Evolutionary conservation across 1,140 invertebrate species (phyloP), one percentile per base, ranked within the genome.

Genomic region (Cydia amplana): DNA sequence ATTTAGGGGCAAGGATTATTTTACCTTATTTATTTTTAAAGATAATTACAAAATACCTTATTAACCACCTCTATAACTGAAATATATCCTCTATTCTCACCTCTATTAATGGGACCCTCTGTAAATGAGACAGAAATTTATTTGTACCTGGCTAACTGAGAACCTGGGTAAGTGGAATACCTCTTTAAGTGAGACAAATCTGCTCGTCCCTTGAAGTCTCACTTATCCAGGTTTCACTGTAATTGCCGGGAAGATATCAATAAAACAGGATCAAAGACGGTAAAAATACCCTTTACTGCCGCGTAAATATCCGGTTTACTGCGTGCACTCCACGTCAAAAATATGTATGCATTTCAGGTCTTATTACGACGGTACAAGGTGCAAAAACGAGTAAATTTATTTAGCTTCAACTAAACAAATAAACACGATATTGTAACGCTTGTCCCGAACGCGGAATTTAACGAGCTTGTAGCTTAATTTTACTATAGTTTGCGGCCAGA

Each of bases 341-440:
- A 23, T 23, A 60, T 23, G 18, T 60, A 60, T 4, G 20, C 55
- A 23, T 9, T 23, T 23, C 5, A 23, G 7, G 6, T 20, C 55
- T 23, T 60, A 23, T 60, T 10, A 1, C 55, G 7, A 60, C 0
- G 55, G 20, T 10, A 23, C 6, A 60, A 23, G 20, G 55, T 23
- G 18, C 55, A 60, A 51, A 51, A 60, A n/a, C 23, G n/a, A 23
- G 6, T 20, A 60, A 23, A 60, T 20, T 7, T 6, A 4, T 51
- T 51, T 60, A 10, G 18, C 6, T n/a, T 60, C 6, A 60, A 9
- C 1, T 60, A 20, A 60, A 70, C 32, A 70, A 40, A 70, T 70
- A 70, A 70, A 70, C 65, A 70, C 65, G n/a, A 43, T 70, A 32
- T 70, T 70, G 65, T 67, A 70, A 70, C 65, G 18, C 65, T 70